Evolutionary conservation across 1,140 invertebrate genomes (phyloP), one percentile per base, ranked within the genome.

Genomic region (Neodiprion fabricii): DNA sequence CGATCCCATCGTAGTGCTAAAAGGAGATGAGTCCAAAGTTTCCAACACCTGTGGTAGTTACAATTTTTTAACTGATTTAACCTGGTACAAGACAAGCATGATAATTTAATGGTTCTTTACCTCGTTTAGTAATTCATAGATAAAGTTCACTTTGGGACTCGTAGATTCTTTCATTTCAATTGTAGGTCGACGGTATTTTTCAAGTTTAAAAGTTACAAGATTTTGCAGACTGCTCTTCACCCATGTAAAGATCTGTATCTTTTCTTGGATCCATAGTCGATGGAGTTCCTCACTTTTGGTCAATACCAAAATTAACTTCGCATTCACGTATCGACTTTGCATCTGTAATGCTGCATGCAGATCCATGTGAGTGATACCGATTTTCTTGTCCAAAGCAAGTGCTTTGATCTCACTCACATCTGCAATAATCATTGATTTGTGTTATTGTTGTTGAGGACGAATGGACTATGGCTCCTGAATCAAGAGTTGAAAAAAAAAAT

Each of bases 351-450:
- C 74, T n/a, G 80, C 79, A 48, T 78, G 71, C 4, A 85, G 72
- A 74, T 85, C 81, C 76, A 78, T 80, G 66, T 83, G 79, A 8
- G 82, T 81, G 17, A 85, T 80, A 7, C 84, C 84, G 68, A 85
- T 79, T 82, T 84, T 85, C 3, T 79, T 79, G 70, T 83, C 80
- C 0, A 50, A 73, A 74, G 73, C 79, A 23, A 84, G 74, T 0
- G 48, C 48, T 47, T 28, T 61, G 10, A 85, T 82, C 73, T 85
- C 78, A 73, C 65, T 75, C 9, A 65, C 48, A 74, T 85, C 84
- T 85, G 40, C 23, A 21, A 48, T 40, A 47, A 61, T 40, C 28
- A 40, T 40, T 40, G 28, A 40, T 40, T 40, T 40, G 28, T 40
- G 1, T 40, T 40, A 40, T 21, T 21, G 17, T 21, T 21, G 17